A percentile compares a stretch with the other conserved stretches of the same genome.
These are phyloP conservation scores for Pelecanoides urinatrix DNA, from an alignment of 2,113 vertebrate species.

Conservation along the genomic window DNA sequence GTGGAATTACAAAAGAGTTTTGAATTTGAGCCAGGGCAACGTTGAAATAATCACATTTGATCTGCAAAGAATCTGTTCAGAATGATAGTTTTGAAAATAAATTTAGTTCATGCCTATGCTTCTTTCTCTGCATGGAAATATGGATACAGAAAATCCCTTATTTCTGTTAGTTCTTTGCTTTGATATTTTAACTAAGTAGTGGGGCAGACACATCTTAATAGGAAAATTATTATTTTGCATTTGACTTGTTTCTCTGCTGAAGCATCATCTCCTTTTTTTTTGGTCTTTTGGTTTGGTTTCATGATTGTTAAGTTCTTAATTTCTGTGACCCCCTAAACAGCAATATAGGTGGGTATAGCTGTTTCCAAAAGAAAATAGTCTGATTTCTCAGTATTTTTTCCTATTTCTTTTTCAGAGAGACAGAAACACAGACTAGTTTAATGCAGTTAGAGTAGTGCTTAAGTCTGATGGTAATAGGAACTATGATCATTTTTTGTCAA, in stretches of 20 bases:
- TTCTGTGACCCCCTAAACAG: not conserved
- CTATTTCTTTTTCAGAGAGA: not conserved
- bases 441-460: not conserved
- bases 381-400: slow-evolving; percentile 6
- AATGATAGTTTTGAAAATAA: not conserved
- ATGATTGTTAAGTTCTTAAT: not conserved
- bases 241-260: not conserved
- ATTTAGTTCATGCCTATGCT: not conserved
- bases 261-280: not conserved
- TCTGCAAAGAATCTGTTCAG: slow-evolving; percentile 6
- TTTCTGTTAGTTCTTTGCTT: not conserved
- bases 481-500: not conserved
- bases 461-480: not conserved
- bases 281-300: not conserved
- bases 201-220: not conserved
- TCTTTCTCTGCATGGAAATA: not conserved
- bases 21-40: not conserved
- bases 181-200: not conserved
- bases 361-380: not conserved
- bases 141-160: not conserved
- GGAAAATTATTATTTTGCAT: slow-evolving; percentile 2
- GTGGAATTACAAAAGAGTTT: not conserved
- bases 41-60: not conserved
- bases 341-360: not conserved
- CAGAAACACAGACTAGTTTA: not conserved